Percentiles rank a stretch among this genome's conserved stretches.
Conservation (phyloP, 2,797 vertebrate species). For the Siniperca scherzeri region DNA sequence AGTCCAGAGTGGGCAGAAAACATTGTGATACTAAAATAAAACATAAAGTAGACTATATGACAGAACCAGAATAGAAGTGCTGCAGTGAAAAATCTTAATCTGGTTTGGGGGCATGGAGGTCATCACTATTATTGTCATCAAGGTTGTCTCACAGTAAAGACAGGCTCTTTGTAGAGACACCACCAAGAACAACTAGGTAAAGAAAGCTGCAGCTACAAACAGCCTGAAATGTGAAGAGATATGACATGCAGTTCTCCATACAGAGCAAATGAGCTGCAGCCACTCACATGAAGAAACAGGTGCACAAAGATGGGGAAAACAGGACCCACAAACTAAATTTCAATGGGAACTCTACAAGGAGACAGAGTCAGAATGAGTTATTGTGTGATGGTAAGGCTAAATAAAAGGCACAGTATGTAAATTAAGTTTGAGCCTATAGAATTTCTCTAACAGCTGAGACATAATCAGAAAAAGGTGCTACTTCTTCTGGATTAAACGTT, state of each 20-base stretch:
- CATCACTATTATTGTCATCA: neutral
- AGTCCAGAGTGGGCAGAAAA: neutral
- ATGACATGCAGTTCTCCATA: neutral
- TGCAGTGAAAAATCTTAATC: neutral
- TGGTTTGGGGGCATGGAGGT: neutral
- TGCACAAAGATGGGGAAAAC: neutral
- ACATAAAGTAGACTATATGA: neutral
- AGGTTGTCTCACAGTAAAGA: neutral
- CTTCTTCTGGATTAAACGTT: neutral
- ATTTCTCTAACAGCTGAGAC: neutral
- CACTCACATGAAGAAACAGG: neutral
- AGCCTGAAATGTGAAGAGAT: neutral
- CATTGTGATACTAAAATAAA: neutral
- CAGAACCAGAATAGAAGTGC: neutral
- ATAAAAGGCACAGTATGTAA: neutral
- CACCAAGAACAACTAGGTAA: neutral
- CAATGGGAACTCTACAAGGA: neutral
- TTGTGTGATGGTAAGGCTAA: neutral
- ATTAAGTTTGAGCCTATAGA: neutral
- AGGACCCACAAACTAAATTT: neutral
- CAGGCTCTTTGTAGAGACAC: neutral
- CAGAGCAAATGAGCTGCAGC: neutral
- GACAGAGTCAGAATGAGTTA: neutral
- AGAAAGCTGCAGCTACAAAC: neutral
- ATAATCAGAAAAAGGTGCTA: neutral